Percentiles rank a stretch among this genome's conserved stretches.
phyloP scores from a whole-genome alignment of 2,888 invertebrate species.

The Drosophila demipolita region DNA sequence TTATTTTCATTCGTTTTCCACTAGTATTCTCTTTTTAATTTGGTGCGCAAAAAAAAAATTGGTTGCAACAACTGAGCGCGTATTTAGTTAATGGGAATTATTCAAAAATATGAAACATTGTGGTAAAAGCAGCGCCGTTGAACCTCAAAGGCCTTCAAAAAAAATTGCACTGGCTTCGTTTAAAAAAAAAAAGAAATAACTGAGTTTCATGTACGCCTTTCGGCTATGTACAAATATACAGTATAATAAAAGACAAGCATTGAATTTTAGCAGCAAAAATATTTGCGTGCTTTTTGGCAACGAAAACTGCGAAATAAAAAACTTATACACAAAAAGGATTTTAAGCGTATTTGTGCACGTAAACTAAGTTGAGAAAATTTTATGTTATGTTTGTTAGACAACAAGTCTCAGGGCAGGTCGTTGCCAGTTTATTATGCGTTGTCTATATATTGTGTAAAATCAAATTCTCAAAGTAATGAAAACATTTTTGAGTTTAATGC shows the following conservation, averaged over 20 bases:
- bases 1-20: constrained; percentile 23
- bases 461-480: constrained; percentile 20
- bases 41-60: constrained; percentile 9
- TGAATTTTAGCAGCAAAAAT: constrained; percentile 17
- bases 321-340: neutral
- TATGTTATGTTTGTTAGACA: neutral
- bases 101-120: constrained; percentile 53
- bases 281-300: constrained; percentile 12
- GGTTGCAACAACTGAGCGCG: constrained; percentile 28
- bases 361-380: neutral
- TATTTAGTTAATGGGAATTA: constrained; percentile 75
- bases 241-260: neutral
- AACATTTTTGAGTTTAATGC: constrained; percentile 17
- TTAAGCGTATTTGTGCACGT: neutral
- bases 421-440: neutral
- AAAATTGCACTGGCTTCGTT: constrained; percentile 3
- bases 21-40: constrained; percentile 13
- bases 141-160: neutral
- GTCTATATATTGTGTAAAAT: neutral
- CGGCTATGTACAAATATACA: constrained; percentile 10
- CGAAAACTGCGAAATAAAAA: constrained; percentile 1
- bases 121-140: constrained; percentile 19
- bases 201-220: constrained; percentile 15
- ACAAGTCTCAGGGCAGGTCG: neutral
- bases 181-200: constrained; percentile 4